A percentile compares a stretch with the other conserved stretches of the same genome.
phyloP scores from a whole-genome alignment of 1,140 invertebrate species.

The Brachionus koreanus region DNA sequence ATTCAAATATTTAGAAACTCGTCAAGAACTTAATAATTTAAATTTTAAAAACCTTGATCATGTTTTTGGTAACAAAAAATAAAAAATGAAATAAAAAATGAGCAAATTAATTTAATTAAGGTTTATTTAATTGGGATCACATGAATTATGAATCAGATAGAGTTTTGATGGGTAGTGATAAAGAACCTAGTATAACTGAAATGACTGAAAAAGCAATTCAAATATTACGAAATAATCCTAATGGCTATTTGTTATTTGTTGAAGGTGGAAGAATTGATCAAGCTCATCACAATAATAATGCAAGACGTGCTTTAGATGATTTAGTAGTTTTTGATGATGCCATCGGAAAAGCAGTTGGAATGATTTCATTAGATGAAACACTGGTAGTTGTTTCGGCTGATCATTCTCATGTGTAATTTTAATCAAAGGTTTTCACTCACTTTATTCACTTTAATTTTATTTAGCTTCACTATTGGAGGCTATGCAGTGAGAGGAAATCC shows the following conservation, averaged over 20 bases:
- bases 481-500: conserved; percentile 46
- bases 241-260: conserved; percentile 82
- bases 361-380: conserved; percentile 63
- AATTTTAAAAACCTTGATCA: conserved; percentile 28
- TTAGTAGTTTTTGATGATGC: conserved; percentile 72
- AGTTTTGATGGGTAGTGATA: conserved; percentile 25
- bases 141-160: conserved; percentile 71
- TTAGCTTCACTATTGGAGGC: conserved; percentile 47
- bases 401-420: conserved; percentile 63
- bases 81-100: neutral
- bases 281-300: conserved; percentile 76
- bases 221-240: conserved; percentile 71
- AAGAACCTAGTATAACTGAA: conserved; percentile 67
- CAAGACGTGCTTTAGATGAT: conserved; percentile 73
- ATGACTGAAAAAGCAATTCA: conserved; percentile 82
- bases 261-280: conserved; percentile 81
- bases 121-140: conserved; percentile 65
- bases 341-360: conserved; percentile 6
- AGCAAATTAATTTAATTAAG: neutral
- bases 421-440: neutral
- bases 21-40: neutral
- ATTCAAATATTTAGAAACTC: neutral
- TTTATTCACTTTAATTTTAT: neutral
- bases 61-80: neutral
- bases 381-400: conserved; percentile 84